Percentiles rank a stretch among this genome's conserved stretches.
These are phyloP conservation scores for Xenopus petersii DNA, from an alignment of 2,797 vertebrate genomes.

Conservation along the genomic window DNA sequence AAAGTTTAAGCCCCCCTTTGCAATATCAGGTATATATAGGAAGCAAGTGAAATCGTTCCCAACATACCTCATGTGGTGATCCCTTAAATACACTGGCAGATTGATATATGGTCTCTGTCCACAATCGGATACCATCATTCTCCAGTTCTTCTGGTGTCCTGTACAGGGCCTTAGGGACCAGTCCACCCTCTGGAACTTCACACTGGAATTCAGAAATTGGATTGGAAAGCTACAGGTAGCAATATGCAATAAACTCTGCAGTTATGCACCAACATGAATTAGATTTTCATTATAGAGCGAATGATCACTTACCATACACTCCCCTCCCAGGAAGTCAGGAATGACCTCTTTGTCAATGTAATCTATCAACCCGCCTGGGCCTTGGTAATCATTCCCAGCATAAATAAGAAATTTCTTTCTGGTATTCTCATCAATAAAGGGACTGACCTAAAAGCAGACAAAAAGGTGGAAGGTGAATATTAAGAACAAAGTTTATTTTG, in stretches of 20 bases:
- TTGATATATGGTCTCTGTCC: conserved; percentile 98
- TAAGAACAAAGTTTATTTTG: too few species aligned
- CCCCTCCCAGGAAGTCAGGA: conserved; percentile 94
- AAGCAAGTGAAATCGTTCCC: neutral
- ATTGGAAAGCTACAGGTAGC: neutral
- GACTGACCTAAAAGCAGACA: conserved; percentile 78
- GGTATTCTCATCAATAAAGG: conserved; percentile 97
- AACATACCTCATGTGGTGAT: conserved; percentile 87
- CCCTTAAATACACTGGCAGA: conserved; percentile 97
- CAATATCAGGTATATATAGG: too few species aligned
- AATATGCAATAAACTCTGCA: neutral
- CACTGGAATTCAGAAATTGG: conserved; percentile 67
- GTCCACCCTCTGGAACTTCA: conserved; percentile 93
- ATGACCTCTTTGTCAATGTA: conserved; percentile 97
- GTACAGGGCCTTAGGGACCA: conserved; percentile 96
- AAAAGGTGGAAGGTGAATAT: too few species aligned
- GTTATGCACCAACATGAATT: too few species aligned
- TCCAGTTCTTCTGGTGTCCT: conserved; percentile 92
- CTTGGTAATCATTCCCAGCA: conserved; percentile 97
- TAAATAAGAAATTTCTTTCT: conserved; percentile 98
- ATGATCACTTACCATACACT: conserved; percentile 83
- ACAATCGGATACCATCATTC: conserved; percentile 87
- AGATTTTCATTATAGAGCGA: neutral
- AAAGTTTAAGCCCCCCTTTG: too few species aligned
- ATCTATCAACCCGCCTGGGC: conserved; percentile 90